phyloP scores from a whole-genome alignment of 2,797 vertebrate genomes.

The Phalloptychus januarius region DNA sequence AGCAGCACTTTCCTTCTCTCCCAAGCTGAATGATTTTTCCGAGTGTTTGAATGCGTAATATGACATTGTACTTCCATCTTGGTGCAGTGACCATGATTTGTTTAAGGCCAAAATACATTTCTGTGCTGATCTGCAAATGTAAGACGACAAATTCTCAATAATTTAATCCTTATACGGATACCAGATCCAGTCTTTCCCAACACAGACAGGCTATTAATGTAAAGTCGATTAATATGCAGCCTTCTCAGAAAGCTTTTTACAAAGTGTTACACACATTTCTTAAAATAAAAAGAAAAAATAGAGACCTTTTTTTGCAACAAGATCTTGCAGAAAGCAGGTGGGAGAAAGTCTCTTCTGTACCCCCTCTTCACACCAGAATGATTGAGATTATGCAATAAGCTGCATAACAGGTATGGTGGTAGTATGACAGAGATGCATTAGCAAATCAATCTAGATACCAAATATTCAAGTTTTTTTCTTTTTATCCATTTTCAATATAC shows the following conservation, averaged over 20 bases:
- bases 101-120: constrained; percentile 56
- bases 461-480: constrained; percentile 80
- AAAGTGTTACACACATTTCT: constrained; percentile 70
- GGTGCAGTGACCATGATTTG: constrained; percentile 48
- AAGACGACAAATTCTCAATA: constrained; percentile 51
- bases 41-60: constrained; percentile 39
- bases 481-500: constrained; percentile 66
- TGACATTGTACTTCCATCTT: constrained; percentile 46
- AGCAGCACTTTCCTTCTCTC: constrained; percentile 62
- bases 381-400: constrained; percentile 61
- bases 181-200: constrained; percentile 70
- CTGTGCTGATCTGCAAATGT: constrained; percentile 59
- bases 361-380: constrained; percentile 15
- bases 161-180: constrained; percentile 58
- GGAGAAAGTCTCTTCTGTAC: constrained; percentile 23
- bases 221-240: constrained; percentile 26
- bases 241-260: constrained; percentile 77
- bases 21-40: constrained; percentile 59
- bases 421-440: constrained; percentile 60
- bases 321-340: constrained; percentile 54
- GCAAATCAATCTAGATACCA: constrained; percentile 72
- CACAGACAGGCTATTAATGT: constrained; percentile 60
- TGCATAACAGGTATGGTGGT: constrained; percentile 53
- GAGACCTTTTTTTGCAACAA: constrained; percentile 64
- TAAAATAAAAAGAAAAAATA: constrained; percentile 43